Percentiles rank a stretch among this genome's conserved stretches.
Conservation (phyloP, 2,113 vertebrate genomes). For the Brevimyrus niger region DNA sequence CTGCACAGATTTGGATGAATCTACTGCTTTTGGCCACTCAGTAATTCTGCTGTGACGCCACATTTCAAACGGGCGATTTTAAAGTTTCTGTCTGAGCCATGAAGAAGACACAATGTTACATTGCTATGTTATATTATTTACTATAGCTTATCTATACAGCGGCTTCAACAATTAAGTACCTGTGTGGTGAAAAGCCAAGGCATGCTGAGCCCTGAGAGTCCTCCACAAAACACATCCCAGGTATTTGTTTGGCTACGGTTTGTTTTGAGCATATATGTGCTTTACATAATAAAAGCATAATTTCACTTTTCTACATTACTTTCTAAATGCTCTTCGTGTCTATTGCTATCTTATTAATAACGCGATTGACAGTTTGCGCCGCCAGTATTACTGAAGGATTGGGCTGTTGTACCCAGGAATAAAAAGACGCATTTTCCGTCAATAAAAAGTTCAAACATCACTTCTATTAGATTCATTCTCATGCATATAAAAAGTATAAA, state of each 20-base stretch:
- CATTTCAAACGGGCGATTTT: background rate
- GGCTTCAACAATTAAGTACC: background rate
- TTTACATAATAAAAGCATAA: background rate
- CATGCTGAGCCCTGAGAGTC: background rate
- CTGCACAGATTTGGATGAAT: background rate
- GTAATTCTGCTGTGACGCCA: background rate
- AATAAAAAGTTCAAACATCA: background rate
- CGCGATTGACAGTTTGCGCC: too few species aligned
- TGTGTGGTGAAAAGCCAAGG: background rate
- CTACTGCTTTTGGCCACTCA: background rate
- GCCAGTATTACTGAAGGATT: background rate
- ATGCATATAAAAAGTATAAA: background rate
- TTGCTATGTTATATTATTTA: background rate
- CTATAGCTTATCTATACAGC: background rate
- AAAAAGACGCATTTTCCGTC: background rate
- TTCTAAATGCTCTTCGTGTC: too few species aligned
- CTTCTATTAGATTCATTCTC: background rate
- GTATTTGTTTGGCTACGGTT: background rate
- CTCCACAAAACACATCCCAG: background rate
- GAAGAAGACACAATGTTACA: background rate
- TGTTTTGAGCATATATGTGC: background rate
- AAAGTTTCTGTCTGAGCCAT: background rate
- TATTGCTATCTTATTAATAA: too few species aligned
- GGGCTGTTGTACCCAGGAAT: background rate
- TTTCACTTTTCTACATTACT: background rate